A percentile compares a stretch with the other conserved stretches of the same genome.
Evolutionary conservation across 2,888 invertebrate species (phyloP).

Genomic region (Tipula unca): DNA sequence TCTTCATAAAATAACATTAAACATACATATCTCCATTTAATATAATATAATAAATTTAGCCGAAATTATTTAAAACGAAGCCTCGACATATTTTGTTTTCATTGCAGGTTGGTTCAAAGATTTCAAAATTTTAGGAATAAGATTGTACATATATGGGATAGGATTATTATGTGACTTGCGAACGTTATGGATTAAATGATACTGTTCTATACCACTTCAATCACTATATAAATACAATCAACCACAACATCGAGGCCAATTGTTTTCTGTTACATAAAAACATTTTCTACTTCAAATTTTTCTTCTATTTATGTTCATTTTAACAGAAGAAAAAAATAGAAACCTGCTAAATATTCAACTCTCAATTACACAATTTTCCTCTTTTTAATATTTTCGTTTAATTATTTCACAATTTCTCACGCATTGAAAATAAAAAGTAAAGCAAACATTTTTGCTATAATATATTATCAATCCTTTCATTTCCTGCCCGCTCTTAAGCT

Average conservation of each 20-base stretch:
- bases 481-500: not conserved
- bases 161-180: too few species aligned
- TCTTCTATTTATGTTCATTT: not conserved
- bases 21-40: too few species aligned
- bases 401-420: slow-evolving; percentile 1
- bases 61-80: too few species aligned
- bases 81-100: too few species aligned
- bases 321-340: not conserved
- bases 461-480: not conserved
- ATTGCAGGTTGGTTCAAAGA: too few species aligned
- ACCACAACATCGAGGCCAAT: not conserved
- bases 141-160: too few species aligned
- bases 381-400: not conserved
- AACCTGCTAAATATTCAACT: not conserved
- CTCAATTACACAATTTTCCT: not conserved
- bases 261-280: not conserved
- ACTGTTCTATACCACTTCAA: too few species aligned
- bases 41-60: too few species aligned
- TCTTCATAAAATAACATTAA: too few species aligned
- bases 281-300: not conserved
- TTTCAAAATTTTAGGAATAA: too few species aligned
- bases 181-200: too few species aligned
- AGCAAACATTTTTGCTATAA: not conserved
- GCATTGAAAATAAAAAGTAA: not conserved
- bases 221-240: not conserved